Conservation (phyloP, 2,797 vertebrate genomes). For the Todus mexicanus region DNA sequence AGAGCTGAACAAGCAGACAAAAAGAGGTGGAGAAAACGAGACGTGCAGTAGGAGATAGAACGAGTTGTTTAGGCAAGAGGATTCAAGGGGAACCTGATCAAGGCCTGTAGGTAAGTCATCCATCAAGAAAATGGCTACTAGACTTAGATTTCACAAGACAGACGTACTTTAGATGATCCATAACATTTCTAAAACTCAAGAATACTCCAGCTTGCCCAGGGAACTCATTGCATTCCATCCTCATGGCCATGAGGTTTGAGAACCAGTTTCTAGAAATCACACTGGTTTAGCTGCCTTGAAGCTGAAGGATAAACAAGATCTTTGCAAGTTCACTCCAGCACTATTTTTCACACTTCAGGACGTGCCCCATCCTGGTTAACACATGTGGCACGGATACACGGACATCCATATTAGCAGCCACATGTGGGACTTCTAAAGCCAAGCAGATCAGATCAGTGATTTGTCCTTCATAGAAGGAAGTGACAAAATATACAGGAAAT, state of each 20-base stretch:
- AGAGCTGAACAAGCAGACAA: neutral
- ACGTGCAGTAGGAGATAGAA: neutral
- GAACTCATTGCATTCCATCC: neutral
- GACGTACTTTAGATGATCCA: neutral
- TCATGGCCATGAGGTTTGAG: rapidly evolving
- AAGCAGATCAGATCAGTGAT: neutral
- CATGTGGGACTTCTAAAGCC: neutral
- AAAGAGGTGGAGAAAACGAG: neutral
- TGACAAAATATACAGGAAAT: neutral
- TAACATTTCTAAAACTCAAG: neutral
- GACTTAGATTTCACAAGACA: neutral
- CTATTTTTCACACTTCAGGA: neutral
- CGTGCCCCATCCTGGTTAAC: neutral
- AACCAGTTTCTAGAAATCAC: neutral
- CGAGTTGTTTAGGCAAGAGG: neutral
- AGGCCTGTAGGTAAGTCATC: neutral
- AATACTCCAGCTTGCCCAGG: neutral
- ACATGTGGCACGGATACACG: neutral
- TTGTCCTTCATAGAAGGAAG: neutral
- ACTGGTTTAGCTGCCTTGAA: neutral
- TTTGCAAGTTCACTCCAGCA: neutral
- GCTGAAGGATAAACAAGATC: neutral
- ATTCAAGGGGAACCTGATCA: neutral
- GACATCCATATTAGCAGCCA: neutral
- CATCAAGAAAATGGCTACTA: neutral